Evolutionary conservation across 2,113 vertebrate species (phyloP).

Genomic region (Phyllostomus discolor): DNA sequence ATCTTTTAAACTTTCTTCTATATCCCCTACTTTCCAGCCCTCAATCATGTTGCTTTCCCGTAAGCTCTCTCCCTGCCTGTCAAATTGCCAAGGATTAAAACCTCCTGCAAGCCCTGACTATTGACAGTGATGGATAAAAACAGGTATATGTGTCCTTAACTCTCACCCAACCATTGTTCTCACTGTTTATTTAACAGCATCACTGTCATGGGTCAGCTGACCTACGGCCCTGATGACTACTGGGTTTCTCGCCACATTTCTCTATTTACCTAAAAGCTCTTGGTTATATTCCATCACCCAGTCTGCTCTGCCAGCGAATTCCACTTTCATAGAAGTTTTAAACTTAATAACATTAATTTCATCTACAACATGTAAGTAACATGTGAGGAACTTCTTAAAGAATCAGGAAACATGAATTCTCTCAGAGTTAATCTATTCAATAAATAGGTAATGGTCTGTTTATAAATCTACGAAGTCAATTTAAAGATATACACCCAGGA

Average conservation of each 20-base stretch:
- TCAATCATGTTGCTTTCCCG: neutral
- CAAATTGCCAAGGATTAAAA: neutral
- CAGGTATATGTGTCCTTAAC: neutral
- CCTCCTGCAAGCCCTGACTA: neutral
- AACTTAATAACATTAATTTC: neutral
- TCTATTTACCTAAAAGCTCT: neutral
- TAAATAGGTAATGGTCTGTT: neutral
- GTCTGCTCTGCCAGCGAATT: neutral
- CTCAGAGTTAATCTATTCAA: neutral
- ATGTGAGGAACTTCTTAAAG: neutral
- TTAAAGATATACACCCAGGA: neutral
- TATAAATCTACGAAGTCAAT: neutral
- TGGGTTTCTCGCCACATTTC: neutral
- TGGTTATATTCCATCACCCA: neutral
- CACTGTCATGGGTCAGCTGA: neutral
- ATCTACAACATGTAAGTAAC: neutral
- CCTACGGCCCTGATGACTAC: neutral
- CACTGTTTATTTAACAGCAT: neutral
- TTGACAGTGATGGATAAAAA: neutral
- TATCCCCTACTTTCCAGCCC: neutral
- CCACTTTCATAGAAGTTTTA: neutral
- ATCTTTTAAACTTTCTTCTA: neutral
- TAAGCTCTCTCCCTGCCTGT: neutral
- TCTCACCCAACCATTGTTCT: neutral
- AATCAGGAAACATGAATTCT: constrained; percentile 15